These are phyloP conservation scores for Arenicola marina DNA, from an alignment of 2,888 invertebrate species.

Conservation along the genomic window DNA sequence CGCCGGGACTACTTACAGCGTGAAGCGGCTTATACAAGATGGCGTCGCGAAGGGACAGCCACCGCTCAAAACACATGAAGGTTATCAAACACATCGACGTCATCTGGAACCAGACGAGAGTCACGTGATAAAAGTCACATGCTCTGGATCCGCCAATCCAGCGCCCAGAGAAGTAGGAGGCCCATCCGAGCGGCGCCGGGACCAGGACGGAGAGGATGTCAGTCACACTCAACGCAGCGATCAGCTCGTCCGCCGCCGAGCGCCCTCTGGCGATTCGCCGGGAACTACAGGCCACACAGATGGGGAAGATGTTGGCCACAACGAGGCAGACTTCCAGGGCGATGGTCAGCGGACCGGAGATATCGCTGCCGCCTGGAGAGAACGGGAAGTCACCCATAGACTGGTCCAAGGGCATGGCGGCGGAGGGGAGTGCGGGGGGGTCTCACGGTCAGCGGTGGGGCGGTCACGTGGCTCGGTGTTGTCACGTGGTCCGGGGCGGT, in stretches of 20 bases:
- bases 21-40: constrained; percentile 8
- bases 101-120: constrained; percentile 40
- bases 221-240: constrained; percentile 40
- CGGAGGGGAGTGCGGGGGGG: too few relatives aligned
- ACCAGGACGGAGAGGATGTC: constrained; percentile 44
- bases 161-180: constrained; percentile 40
- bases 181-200: constrained; percentile 42
- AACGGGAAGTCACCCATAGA: not conserved
- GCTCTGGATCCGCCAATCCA: constrained; percentile 45
- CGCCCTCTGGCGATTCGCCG: constrained; percentile 35
- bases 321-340: constrained; percentile 38
- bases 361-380: constrained; percentile 15
- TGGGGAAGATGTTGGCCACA: constrained; percentile 42
- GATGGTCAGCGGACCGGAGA: constrained; percentile 40
- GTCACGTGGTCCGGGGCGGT: too few relatives aligned
- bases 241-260: constrained; percentile 40
- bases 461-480: too few relatives aligned
- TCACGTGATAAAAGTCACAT: constrained; percentile 45
- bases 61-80: constrained; percentile 40
- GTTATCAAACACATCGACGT: constrained; percentile 40
- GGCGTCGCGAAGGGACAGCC: constrained; percentile 19
- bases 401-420: not conserved
- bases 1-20: not conserved
- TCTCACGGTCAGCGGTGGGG: too few relatives aligned
- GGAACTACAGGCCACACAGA: constrained; percentile 36